These are phyloP conservation scores for Sinodicranocentrus sp. DNA, from an alignment of 2,888 invertebrate species.

Conservation along the genomic window DNA sequence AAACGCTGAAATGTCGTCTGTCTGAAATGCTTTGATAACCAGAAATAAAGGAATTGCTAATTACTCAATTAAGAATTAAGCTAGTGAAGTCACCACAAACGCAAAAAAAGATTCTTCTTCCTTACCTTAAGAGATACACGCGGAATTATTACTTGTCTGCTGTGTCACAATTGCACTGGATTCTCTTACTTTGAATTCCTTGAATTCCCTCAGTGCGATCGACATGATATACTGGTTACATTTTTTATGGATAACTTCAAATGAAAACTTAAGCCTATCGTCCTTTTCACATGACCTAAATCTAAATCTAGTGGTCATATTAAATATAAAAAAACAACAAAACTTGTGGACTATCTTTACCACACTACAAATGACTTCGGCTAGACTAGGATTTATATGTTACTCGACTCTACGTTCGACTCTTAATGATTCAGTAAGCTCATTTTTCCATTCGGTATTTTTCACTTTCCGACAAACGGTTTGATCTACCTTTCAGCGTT, in stretches of 20 bases:
- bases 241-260: constrained; percentile 50
- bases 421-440: constrained; percentile 44
- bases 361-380: too few species aligned
- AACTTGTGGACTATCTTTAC: background rate
- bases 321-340: constrained; percentile 14
- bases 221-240: too few species aligned
- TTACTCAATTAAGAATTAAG: too few species aligned
- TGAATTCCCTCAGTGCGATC: background rate
- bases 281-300: constrained; percentile 34
- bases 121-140: background rate
- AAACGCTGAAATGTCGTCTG: too few species aligned
- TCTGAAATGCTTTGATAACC: too few species aligned
- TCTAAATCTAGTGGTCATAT: constrained; percentile 37
- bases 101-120: background rate
- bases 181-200: too few species aligned
- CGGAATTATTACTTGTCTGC: background rate
- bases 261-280: constrained; percentile 15
- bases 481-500: background rate
- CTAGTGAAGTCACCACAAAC: background rate
- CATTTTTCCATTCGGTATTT: constrained; percentile 39
- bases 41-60: too few species aligned
- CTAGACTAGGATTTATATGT: background rate
- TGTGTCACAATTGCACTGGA: background rate
- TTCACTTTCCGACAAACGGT: constrained; percentile 57
- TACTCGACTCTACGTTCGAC: background rate